Evolutionary conservation across 2,113 vertebrate genomes (phyloP).

Genomic region (Platichthys flesus): DNA sequence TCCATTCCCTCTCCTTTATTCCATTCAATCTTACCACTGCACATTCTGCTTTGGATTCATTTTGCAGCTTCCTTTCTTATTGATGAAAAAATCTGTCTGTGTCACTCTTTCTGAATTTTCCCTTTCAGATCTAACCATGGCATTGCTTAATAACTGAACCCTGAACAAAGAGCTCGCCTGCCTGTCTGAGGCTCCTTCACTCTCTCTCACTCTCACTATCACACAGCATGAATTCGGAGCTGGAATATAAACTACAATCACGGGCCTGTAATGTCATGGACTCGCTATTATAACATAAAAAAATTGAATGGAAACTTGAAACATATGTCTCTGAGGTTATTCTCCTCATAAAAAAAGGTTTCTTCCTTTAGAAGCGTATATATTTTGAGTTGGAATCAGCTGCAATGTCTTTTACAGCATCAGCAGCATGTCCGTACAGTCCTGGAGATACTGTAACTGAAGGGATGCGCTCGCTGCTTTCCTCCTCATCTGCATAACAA

Average conservation of each 20-base stretch:
- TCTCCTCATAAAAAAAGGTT: neutral
- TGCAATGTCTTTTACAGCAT: constrained; percentile 26
- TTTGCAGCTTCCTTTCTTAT: constrained; percentile 46
- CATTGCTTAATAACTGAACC: constrained; percentile 53
- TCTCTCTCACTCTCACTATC: constrained; percentile 3
- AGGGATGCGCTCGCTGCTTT: constrained; percentile 54
- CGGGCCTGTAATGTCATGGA: constrained; percentile 15
- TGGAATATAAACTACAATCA: constrained; percentile 12
- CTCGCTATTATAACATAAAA: neutral
- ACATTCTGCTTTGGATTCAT: constrained; percentile 51
- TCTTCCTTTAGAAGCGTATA: constrained; percentile 5
- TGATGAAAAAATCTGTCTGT: constrained; percentile 56
- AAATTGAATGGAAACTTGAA: neutral
- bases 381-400: constrained; percentile 17
- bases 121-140: constrained; percentile 40
- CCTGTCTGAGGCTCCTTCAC: constrained; percentile 31
- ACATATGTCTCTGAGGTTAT: neutral
- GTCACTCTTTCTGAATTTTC: constrained; percentile 54
- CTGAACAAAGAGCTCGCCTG: constrained; percentile 48
- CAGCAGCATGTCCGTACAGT: constrained; percentile 23
- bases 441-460: constrained; percentile 52
- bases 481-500: constrained; percentile 65
- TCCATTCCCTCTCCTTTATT: constrained; percentile 42
- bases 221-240: constrained; percentile 26
- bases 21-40: constrained; percentile 51